Percentiles rank a stretch among this genome's conserved stretches.
Evolutionary conservation across 2,113 vertebrate species (phyloP).

Genomic region (Dasyprocta punctata): DNA sequence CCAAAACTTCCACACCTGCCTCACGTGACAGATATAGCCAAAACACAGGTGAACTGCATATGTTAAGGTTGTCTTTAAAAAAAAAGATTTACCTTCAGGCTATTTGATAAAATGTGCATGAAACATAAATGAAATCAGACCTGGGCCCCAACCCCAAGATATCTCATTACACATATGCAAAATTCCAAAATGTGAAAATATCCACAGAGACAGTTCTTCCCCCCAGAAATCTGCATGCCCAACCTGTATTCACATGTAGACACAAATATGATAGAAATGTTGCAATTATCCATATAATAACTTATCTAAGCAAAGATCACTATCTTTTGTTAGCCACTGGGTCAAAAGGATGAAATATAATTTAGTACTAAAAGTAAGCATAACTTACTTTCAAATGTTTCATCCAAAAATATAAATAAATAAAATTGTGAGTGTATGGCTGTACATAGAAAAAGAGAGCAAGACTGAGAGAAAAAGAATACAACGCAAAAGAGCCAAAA

Average conservation of each 20-base stretch:
- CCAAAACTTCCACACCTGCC: neutral
- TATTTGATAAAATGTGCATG: neutral
- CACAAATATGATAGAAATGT: neutral
- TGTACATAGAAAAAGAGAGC: neutral
- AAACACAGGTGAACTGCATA: neutral
- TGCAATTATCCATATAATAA: neutral
- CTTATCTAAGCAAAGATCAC: neutral
- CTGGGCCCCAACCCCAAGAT: neutral
- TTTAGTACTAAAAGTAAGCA: neutral
- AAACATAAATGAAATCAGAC: neutral
- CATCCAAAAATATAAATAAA: neutral
- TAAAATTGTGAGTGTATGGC: no score
- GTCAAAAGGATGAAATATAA: neutral
- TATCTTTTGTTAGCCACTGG: neutral
- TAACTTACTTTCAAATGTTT: neutral
- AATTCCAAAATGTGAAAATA: neutral
- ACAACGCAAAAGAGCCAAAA: neutral
- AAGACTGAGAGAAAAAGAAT: neutral
- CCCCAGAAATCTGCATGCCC: neutral
- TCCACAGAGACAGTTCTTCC: neutral
- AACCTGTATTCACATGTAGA: no score
- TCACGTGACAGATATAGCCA: neutral
- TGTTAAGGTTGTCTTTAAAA: neutral
- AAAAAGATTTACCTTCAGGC: neutral
- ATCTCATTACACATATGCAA: no score